Evolutionary conservation across 2,888 invertebrate genomes (phyloP).

Genomic region (Catocala nupta): DNA sequence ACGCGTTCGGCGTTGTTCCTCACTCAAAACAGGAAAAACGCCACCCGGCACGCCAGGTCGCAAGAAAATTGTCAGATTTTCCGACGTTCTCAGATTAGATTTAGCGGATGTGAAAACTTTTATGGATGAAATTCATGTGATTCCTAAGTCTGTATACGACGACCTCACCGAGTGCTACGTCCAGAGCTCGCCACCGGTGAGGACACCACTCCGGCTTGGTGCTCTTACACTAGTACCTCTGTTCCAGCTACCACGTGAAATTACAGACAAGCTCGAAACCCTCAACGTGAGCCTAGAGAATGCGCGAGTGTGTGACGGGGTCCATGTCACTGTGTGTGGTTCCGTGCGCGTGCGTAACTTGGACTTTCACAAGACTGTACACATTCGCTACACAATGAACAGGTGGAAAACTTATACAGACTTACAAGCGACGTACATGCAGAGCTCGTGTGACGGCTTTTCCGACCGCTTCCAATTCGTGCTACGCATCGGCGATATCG

Average conservation of each 20-base stretch:
- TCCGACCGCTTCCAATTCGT: slow-evolving; percentile 96
- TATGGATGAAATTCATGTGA: slow-evolving; percentile 95
- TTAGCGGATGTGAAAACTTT: slow-evolving; percentile 96
- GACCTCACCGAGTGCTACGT: slow-evolving; percentile 91
- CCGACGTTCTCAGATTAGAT: slow-evolving; percentile 97
- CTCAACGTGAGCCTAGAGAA: slow-evolving; percentile 95
- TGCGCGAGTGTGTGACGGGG: slow-evolving; percentile 93
- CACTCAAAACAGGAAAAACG: slow-evolving; percentile 96
- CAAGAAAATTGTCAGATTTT: slow-evolving; percentile 98
- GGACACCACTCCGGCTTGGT: slow-evolving; percentile 72
- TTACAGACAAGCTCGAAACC: slow-evolving; percentile 91
- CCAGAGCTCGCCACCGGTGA: slow-evolving; percentile 81
- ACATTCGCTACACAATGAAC: slow-evolving; percentile 95
- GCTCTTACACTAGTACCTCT: slow-evolving; percentile 90
- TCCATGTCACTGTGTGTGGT: slow-evolving; percentile 90
- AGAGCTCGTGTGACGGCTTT: slow-evolving; percentile 96
- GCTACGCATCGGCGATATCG: slow-evolving; percentile 91
- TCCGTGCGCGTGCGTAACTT: slow-evolving; percentile 96
- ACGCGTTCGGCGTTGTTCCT: slow-evolving; percentile 93
- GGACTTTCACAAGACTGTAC: slow-evolving; percentile 96
- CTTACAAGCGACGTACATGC: slow-evolving; percentile 93
- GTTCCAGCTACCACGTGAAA: slow-evolving; percentile 94
- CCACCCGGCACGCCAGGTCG: slow-evolving; percentile 96
- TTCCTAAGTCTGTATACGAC: slow-evolving; percentile 95
- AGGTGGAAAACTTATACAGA: slow-evolving; percentile 95